Evolutionary conservation across 2,888 invertebrate species (phyloP).

Genomic region (Limnephilus lunatus): DNA sequence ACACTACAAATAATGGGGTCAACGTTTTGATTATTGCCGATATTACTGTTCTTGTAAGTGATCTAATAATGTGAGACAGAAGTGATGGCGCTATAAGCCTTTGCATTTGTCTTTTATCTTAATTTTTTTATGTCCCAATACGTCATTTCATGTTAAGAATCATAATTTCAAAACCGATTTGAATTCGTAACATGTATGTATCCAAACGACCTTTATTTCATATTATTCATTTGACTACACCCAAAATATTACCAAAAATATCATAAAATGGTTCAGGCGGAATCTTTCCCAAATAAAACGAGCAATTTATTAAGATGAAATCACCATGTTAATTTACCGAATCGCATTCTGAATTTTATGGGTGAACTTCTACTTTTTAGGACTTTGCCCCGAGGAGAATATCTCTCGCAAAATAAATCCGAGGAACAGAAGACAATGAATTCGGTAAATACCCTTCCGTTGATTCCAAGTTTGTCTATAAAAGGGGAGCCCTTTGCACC

Average conservation of each 20-base stretch:
- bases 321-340: constrained; percentile 23
- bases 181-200: neutral
- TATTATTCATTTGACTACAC: neutral
- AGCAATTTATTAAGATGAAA: constrained; percentile 15
- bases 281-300: neutral
- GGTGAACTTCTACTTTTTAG: constrained; percentile 33
- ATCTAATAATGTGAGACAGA: neutral
- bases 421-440: neutral
- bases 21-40: neutral
- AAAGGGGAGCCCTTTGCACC: constrained; percentile 31
- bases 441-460: constrained; percentile 27
- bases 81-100: neutral
- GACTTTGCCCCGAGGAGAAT: neutral
- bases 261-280: neutral
- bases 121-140: neutral
- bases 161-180: neutral
- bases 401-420: neutral
- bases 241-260: neutral
- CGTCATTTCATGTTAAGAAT: neutral
- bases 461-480: constrained; percentile 44
- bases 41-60: neutral
- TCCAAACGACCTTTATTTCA: neutral
- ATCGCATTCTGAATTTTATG: neutral
- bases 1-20: neutral
- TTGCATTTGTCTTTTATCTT: neutral